Conservation (phyloP, 2,888 invertebrate species). For the Girardia tigrina region DNA sequence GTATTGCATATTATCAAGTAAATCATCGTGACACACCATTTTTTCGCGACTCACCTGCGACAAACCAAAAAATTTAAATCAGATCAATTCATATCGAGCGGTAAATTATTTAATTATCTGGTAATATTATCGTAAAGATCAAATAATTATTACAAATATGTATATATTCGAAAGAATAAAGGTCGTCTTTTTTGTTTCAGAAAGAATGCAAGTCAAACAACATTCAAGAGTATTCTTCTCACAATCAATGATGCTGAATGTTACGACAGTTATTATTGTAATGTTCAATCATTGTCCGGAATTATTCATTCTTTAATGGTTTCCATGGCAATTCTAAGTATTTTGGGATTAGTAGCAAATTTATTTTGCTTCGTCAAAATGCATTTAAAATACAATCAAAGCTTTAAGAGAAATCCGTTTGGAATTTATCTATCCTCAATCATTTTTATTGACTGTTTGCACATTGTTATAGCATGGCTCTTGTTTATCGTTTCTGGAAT, state of each 20-base stretch:
- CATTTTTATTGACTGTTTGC: neutral
- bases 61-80: no score
- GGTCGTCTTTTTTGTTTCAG: neutral
- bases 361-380: neutral
- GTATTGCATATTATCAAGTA: no score
- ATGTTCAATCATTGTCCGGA: slow-evolving; percentile 11
- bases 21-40: no score
- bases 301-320: neutral
- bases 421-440: neutral
- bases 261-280: slow-evolving; percentile 18
- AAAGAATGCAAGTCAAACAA: neutral
- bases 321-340: neutral
- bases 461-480: neutral
- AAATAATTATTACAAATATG: no score
- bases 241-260: neutral
- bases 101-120: no score
- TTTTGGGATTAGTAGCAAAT: neutral
- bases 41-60: no score
- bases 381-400: slow-evolving; percentile 18
- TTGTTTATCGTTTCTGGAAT: neutral
- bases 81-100: no score
- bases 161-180: no score
- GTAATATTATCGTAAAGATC: no score
- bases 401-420: slow-evolving; percentile 16
- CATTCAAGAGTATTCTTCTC: neutral